Evolutionary conservation across 2,797 vertebrate genomes (phyloP).

Genomic region (Moxostoma hubbsi): DNA sequence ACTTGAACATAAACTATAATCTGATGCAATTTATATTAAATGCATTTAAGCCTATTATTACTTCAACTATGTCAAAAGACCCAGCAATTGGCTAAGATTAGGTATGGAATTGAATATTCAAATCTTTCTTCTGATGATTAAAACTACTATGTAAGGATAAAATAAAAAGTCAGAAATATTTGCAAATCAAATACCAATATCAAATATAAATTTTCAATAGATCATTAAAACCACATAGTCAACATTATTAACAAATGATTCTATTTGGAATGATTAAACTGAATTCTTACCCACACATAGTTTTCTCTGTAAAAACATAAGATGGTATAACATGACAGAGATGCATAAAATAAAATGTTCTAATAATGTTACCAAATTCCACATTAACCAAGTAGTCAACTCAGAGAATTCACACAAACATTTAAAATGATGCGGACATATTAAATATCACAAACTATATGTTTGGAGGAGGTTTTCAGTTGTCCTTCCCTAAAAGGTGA

Average conservation of each 20-base stretch:
- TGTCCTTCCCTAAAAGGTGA: conserved; percentile 11
- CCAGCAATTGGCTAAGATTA: not conserved
- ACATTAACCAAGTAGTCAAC: not conserved
- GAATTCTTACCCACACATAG: not conserved
- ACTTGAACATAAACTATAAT: too few species aligned
- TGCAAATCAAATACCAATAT: not conserved
- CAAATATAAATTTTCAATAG: not conserved
- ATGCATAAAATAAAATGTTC: conserved; percentile 12
- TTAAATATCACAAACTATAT: not conserved
- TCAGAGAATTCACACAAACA: conserved; percentile 1
- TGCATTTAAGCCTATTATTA: not conserved
- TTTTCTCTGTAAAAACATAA: conserved; percentile 16
- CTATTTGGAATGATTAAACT: not conserved
- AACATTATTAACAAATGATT: not conserved
- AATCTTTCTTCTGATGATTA: not conserved
- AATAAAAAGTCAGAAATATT: not conserved
- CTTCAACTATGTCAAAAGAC: not conserved
- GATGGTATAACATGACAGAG: conserved; percentile 1
- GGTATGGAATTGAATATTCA: not conserved
- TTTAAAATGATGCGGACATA: not conserved
- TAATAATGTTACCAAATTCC: not conserved
- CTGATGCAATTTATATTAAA: not conserved
- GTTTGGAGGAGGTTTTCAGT: not conserved
- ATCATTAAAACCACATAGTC: not conserved
- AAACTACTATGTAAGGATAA: not conserved